Evolutionary conservation across 2,113 vertebrate species (phyloP).

Genomic region (Noturus placidus): DNA sequence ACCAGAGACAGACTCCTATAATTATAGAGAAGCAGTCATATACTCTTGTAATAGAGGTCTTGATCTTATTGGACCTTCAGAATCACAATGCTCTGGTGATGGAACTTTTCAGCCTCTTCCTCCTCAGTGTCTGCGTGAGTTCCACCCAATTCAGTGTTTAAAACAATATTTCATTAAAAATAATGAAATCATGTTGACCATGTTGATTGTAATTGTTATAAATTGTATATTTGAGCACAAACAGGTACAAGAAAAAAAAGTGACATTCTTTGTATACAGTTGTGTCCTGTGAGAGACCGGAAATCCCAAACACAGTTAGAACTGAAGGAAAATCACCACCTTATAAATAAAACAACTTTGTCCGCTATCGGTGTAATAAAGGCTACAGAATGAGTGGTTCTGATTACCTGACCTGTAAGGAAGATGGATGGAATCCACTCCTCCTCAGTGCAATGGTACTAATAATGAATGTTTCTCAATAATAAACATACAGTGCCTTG

Average conservation of each 20-base stretch:
- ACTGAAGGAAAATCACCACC: not conserved
- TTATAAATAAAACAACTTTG: not conserved
- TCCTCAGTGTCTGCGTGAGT: slow-evolving; percentile 64
- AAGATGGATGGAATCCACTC: slow-evolving; percentile 26
- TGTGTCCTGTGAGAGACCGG: not conserved
- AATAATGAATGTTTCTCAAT: not conserved
- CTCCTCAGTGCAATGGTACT: not conserved
- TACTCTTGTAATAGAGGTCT: slow-evolving; percentile 32
- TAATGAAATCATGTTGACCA: not conserved
- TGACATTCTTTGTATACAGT: slow-evolving; percentile 32
- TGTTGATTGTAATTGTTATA: not conserved
- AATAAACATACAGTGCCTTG: too few species aligned
- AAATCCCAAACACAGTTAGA: rapidly evolving
- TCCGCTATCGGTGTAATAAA: not conserved
- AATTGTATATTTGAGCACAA: too few species aligned
- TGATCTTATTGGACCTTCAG: not conserved
- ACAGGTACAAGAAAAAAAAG: too few species aligned
- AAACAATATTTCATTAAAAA: not conserved
- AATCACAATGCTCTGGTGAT: slow-evolving; percentile 4
- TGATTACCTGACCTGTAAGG: not conserved
- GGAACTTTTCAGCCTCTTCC: slow-evolving; percentile 40
- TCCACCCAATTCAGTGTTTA: not conserved
- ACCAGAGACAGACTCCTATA: rapidly evolving
- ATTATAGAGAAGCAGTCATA: rapidly evolving
- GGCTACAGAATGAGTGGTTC: slow-evolving; percentile 38